phyloP scores from a whole-genome alignment of 1,140 invertebrate species.

The Mesaphorura yosii region DNA sequence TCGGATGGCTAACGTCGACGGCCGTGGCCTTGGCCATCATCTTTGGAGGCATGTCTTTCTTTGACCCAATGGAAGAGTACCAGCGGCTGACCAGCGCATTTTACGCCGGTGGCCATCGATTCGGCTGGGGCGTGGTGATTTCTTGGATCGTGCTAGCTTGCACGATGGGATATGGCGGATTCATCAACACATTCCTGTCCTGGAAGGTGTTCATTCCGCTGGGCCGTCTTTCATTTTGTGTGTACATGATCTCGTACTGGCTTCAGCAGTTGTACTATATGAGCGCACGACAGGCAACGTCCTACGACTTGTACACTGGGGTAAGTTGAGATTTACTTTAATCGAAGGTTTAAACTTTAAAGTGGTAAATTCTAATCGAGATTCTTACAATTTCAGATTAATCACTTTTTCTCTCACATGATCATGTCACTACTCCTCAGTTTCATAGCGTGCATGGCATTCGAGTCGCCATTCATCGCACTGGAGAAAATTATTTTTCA shows the following conservation, averaged over 20 bases:
- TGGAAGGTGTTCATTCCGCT: slow-evolving; percentile 43
- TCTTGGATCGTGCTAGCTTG: slow-evolving; percentile 59
- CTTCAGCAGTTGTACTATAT: slow-evolving; percentile 15
- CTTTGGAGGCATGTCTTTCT: slow-evolving; percentile 16
- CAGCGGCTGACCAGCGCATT: slow-evolving; percentile 39
- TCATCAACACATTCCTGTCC: slow-evolving; percentile 43
- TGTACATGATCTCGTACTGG: slow-evolving; percentile 45
- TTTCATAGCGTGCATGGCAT: slow-evolving; percentile 9
- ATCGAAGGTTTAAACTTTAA: not conserved
- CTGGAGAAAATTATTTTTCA: slow-evolving; percentile 20
- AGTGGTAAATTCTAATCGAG: not conserved
- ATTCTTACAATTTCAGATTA: not conserved
- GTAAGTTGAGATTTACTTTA: not conserved
- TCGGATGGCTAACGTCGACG: slow-evolving; percentile 22
- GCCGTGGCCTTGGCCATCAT: slow-evolving; percentile 6
- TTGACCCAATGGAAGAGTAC: slow-evolving; percentile 12
- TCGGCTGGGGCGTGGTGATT: slow-evolving; percentile 48
- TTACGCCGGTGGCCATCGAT: slow-evolving; percentile 49
- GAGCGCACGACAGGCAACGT: not conserved
- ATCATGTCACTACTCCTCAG: slow-evolving; percentile 2
- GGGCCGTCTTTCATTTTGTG: slow-evolving; percentile 44
- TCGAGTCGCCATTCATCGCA: slow-evolving; percentile 19
- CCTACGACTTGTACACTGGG: slow-evolving; percentile 8
- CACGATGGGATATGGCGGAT: slow-evolving; percentile 49
- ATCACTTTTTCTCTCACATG: slow-evolving; percentile 14